Evolutionary conservation across 2,113 vertebrate species (phyloP).

Genomic region (Gobius niger): DNA sequence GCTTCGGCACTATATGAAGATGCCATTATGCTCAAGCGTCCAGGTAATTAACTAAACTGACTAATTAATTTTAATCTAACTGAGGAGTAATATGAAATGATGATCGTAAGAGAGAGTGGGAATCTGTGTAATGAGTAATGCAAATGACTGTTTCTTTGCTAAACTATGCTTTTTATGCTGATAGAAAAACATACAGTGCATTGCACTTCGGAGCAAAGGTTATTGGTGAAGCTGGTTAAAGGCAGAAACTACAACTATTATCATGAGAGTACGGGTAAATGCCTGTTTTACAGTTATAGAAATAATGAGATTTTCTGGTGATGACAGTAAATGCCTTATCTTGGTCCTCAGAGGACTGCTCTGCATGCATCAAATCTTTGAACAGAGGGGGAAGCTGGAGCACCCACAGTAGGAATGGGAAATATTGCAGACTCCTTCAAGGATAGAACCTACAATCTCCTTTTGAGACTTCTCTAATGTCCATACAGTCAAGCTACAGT

Average conservation of each 20-base stretch:
- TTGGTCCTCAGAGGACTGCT: background rate
- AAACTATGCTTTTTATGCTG: constrained; percentile 67
- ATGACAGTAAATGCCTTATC: background rate
- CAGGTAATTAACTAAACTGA: constrained; percentile 55
- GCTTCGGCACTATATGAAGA: constrained; percentile 23
- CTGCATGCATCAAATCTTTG: background rate
- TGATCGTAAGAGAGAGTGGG: constrained; percentile 26
- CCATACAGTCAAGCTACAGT: background rate
- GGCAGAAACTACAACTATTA: constrained; percentile 56
- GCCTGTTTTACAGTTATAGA: constrained; percentile 44
- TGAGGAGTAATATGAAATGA: constrained; percentile 37
- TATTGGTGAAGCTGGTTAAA: constrained; percentile 57
- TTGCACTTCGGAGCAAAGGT: constrained; percentile 51
- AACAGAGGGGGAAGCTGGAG: background rate
- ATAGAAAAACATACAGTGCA: constrained; percentile 55
- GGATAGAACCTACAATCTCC: background rate
- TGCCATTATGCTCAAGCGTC: constrained; percentile 44
- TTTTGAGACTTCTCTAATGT: background rate
- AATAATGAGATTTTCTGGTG: background rate
- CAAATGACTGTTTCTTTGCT: constrained; percentile 58
- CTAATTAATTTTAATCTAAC: constrained; percentile 54
- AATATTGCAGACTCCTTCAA: background rate
- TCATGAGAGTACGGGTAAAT: constrained; percentile 17
- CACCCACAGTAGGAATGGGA: background rate
- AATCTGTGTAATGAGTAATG: constrained; percentile 37